phyloP scores from a whole-genome alignment of 2,113 vertebrate species.

The Delphinapterus leucas region DNA sequence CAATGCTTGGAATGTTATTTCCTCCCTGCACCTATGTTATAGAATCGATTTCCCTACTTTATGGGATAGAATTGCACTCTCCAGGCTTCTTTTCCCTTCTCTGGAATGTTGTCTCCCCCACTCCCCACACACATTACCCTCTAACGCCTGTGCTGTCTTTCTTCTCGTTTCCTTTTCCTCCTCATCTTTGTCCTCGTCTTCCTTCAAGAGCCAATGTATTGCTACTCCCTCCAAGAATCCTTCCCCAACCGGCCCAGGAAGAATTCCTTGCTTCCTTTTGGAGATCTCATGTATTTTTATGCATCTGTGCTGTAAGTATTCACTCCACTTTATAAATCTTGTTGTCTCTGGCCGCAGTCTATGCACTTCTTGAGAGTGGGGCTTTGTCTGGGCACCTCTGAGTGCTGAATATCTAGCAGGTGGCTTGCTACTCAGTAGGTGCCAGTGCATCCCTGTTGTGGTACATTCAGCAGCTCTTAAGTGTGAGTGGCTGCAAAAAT shows the following conservation, averaged over 20 bases:
- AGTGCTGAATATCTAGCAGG: neutral
- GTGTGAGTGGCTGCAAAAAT: neutral
- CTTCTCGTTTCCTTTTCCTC: neutral
- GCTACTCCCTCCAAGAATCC: neutral
- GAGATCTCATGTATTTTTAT: neutral
- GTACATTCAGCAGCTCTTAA: no score
- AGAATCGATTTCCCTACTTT: fast-evolving
- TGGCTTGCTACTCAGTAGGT: neutral
- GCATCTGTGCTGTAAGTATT: fast-evolving
- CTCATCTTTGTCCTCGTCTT: neutral
- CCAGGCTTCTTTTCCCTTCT: neutral
- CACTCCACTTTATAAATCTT: neutral
- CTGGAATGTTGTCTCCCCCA: no score
- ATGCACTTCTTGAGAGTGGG: neutral
- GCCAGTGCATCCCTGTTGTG: neutral
- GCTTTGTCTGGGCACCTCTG: neutral
- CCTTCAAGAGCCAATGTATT: neutral
- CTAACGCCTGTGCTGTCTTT: neutral
- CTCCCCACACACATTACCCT: neutral
- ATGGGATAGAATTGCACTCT: neutral
- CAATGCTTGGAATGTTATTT: neutral
- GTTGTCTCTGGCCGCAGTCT: neutral
- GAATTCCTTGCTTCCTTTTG: neutral
- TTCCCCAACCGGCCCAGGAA: neutral
- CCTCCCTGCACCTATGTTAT: neutral